phyloP scores from a whole-genome alignment of 2,888 invertebrate genomes.

The Oscheius sp. region DNA sequence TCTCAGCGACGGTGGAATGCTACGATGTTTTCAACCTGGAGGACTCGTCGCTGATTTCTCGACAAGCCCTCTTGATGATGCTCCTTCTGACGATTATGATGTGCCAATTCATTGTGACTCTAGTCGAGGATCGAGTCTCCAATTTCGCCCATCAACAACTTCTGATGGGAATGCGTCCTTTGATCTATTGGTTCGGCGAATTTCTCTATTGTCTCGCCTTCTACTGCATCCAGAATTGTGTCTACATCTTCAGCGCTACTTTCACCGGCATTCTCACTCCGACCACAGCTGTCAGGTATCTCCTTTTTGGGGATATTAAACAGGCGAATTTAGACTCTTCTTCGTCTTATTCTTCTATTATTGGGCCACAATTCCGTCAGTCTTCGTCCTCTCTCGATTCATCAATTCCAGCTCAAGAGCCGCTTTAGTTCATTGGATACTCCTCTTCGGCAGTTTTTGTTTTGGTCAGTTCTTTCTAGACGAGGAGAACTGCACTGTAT shows the following conservation, averaged over 20 bases:
- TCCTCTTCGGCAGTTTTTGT: neutral
- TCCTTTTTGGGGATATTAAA: too few relatives aligned
- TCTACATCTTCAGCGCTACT: slow-evolving; percentile 16
- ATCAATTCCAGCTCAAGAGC: neutral
- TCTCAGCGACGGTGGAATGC: neutral
- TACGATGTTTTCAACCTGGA: neutral
- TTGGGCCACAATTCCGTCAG: slow-evolving; percentile 1
- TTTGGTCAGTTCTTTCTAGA: neutral
- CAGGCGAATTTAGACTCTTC: neutral
- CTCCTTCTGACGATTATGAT: slow-evolving; percentile 41
- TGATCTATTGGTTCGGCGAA: slow-evolving; percentile 50
- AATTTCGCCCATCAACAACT: slow-evolving; percentile 61
- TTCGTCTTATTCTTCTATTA: neutral
- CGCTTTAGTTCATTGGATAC: neutral
- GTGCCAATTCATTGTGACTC: slow-evolving; percentile 42
- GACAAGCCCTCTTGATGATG: neutral
- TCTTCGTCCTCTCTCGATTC: neutral
- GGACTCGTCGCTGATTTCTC: neutral
- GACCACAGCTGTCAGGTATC: neutral
- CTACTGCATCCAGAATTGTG: neutral
- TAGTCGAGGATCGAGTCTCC: slow-evolving; percentile 52
- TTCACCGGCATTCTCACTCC: neutral
- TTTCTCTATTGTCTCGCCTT: slow-evolving; percentile 2
- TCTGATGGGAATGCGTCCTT: slow-evolving; percentile 51
- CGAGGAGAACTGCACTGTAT: neutral